Base-by-base conservation (phyloP, 2,797 vertebrate genomes). In the Poecilia picta region DNA sequence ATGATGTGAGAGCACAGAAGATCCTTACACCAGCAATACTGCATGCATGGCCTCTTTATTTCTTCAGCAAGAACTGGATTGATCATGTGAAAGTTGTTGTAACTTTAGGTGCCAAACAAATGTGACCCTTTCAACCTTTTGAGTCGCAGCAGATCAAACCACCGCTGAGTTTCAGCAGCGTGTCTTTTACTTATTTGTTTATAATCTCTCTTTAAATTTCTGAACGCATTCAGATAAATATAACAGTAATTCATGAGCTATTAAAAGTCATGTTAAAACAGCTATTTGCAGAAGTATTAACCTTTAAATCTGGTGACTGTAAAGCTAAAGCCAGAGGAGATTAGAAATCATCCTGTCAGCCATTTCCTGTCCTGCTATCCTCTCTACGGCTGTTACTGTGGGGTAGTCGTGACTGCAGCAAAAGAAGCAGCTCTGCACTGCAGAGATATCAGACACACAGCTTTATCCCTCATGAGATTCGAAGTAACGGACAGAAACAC, bases 351-450 rank as follows among this genome's bases (percentile, higher is more conserved):
- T 84, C 59, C 84, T 72, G 83, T 92, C 89, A 83, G 87, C 83
- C 79, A 1, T 82, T 83, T 85, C 72, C 72, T 74, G 81, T 79
- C 84, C 78, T 53, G 78, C 87, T 77, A 88, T 86, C 89, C 88
- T 91, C 83, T 81, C 87, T 81, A 77, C 79, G 81, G 74, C 66
- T 84, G 86, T 86, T 83, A 86, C 89, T 90, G 85, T 59, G 80
- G 89, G 90, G 62, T 89, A 81, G 92, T 93, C 90, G 91, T 93
- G 93, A 94, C 93, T 94, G 92, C 92, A 87, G 91, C 89, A 92
- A 89, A 89, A 85, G 76, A 79, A 88, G 88, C 78, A 15, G 85
- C 85, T 86, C 89, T 89, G 90, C 92, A 90, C 66, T 87, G 90
- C 86, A 88, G 86, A 74, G 79, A 76, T 77, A 88, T 87, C 64